Conservation (phyloP, 92 coral and sea anemone species). For the Actinernus sp. region DNA sequence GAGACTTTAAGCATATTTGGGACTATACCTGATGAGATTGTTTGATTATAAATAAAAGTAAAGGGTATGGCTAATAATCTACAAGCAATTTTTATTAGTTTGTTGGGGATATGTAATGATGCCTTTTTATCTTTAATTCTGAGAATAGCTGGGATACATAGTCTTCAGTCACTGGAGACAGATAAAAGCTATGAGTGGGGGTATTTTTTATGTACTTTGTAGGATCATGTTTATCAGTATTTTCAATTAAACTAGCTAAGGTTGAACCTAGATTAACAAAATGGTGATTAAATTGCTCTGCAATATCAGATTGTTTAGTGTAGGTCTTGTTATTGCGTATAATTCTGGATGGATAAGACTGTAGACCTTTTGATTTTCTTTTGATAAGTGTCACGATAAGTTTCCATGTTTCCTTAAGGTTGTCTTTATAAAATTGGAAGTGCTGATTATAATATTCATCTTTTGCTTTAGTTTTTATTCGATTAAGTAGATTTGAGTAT, state of each 20-base stretch:
- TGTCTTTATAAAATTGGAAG: constrained; percentile 15
- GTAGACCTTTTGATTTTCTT: constrained; percentile 47
- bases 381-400: constrained; percentile 39
- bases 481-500: constrained; percentile 8
- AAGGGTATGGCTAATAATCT: constrained; percentile 29
- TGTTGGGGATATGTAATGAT: constrained; percentile 47
- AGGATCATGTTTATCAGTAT: not conserved
- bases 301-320: no score
- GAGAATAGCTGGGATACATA: constrained; percentile 1
- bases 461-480: constrained; percentile 6
- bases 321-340: not conserved
- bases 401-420: constrained; percentile 48
- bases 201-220: constrained; percentile 3
- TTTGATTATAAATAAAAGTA: constrained; percentile 55
- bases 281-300: no score
- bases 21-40: constrained; percentile 47
- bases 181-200: constrained; percentile 5
- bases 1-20: constrained; percentile 53
- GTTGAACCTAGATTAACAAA: constrained; percentile 33
- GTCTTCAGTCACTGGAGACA: constrained; percentile 7
- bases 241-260: constrained; percentile 5
- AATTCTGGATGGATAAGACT: constrained; percentile 24
- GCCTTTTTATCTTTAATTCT: constrained; percentile 29
- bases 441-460: constrained; percentile 21
- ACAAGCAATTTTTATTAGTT: constrained; percentile 59